phyloP scores from a whole-genome alignment of 2,888 invertebrate species.

The Apamea sordens region DNA sequence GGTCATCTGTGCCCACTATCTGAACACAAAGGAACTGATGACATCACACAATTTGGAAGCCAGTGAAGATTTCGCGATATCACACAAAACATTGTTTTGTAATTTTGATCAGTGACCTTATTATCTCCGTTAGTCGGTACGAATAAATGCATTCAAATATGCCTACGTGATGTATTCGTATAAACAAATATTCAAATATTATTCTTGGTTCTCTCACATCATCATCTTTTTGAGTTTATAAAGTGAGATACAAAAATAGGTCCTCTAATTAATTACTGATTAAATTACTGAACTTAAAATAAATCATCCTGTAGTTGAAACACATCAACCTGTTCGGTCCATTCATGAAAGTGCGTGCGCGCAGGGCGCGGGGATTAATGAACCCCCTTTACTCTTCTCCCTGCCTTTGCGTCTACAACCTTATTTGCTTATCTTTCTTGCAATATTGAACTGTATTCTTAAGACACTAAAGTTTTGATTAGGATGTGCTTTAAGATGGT shows the following conservation, averaged over 20 bases:
- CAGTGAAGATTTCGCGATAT: slow-evolving; percentile 70
- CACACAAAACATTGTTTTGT: slow-evolving; percentile 75
- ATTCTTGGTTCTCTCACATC: slow-evolving; percentile 1
- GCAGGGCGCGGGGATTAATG: slow-evolving; percentile 91
- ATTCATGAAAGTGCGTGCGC: slow-evolving; percentile 91
- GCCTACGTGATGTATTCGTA: slow-evolving; percentile 48
- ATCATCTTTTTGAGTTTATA: slow-evolving; percentile 1
- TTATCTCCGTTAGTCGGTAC: slow-evolving; percentile 63
- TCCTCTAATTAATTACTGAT: slow-evolving; percentile 13
- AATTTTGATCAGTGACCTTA: slow-evolving; percentile 74
- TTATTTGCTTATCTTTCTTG: slow-evolving; percentile 59
- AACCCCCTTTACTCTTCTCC: slow-evolving; percentile 83
- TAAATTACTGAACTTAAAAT: slow-evolving; percentile 24
- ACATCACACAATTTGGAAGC: slow-evolving; percentile 76
- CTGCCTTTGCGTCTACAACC: slow-evolving; percentile 81
- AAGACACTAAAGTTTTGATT: slow-evolving; percentile 66
- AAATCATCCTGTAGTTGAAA: slow-evolving; percentile 82
- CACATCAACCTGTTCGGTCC: slow-evolving; percentile 90
- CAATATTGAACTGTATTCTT: slow-evolving; percentile 71
- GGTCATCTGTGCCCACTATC: slow-evolving; percentile 76
- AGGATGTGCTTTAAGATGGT: slow-evolving; percentile 46
- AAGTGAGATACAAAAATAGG: neutral
- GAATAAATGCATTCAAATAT: slow-evolving; percentile 64
- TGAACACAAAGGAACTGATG: slow-evolving; percentile 84
- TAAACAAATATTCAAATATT: slow-evolving; percentile 41